Conservation (phyloP, 2,797 vertebrate genomes). For the Chiropotes sagulatus region DNA sequence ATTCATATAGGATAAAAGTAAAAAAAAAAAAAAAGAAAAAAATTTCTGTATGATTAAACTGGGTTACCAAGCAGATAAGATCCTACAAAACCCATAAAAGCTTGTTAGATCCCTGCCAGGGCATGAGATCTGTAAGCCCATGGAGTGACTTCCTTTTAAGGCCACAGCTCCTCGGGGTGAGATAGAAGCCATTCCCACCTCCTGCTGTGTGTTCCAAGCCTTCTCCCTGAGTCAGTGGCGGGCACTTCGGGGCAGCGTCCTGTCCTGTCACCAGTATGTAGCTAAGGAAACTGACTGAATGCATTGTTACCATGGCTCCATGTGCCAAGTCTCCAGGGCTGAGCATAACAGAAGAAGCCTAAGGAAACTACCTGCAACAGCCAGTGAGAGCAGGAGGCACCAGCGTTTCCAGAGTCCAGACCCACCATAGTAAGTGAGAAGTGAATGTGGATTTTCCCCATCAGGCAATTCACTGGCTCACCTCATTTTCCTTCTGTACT, state of each 20-base stretch:
- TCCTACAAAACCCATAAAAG: background rate
- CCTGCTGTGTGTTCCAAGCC: background rate
- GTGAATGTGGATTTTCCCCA: background rate
- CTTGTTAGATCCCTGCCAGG: background rate
- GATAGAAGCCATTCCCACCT: background rate
- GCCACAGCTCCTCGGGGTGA: background rate
- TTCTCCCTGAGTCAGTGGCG: background rate
- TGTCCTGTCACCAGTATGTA: background rate
- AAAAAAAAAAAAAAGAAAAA: background rate
- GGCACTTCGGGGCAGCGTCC: background rate
- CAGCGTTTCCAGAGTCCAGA: background rate
- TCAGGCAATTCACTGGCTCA: background rate
- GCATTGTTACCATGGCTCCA: background rate
- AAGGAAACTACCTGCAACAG: background rate
- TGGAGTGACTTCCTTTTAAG: background rate
- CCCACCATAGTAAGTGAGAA: background rate
- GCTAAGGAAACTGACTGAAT: background rate
- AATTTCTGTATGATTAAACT: background rate
- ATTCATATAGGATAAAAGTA: background rate
- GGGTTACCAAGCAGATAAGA: background rate
- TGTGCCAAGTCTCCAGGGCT: background rate
- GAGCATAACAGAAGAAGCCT: background rate
- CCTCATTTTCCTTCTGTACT: background rate
- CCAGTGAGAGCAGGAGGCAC: background rate
- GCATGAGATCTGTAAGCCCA: background rate